Base-by-base conservation (phyloP, 1,140 invertebrate species). In the Drosophila gunungcola region DNA sequence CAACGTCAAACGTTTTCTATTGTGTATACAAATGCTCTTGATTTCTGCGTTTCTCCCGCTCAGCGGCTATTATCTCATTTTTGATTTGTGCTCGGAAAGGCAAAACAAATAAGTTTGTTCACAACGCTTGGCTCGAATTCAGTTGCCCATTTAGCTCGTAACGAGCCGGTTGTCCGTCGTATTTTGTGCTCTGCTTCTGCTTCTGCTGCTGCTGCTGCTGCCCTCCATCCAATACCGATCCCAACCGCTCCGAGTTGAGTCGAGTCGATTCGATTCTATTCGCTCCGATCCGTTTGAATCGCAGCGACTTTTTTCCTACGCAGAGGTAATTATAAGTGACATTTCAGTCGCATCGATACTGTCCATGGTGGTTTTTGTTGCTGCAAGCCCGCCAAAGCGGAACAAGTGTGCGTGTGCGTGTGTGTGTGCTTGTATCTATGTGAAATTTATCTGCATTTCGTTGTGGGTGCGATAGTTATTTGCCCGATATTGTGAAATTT, bases 321-420 rank as follows among this genome's bases (percentile, higher is more conserved):
- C 46, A 43, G 64, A 85, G 81, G 81, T 85, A 85, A 85, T 88
- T 85, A 85, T 88, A 85, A 85, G 81, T 85, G 83, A 64, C 60
- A 82, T 78, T 85, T 73, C 32, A 54, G 68, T 72, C 43, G 64
- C 67, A 70, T 70, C 43, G 68, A 70, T 57, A 42, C 49, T 68
- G 63, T 62, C 49, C 45, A 12, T 60, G 43, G 38, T 56, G 68
- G 38, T 4, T 48, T 29, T 62, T 52, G 25, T 73, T 55, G 38
- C 34, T 36, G 49, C 13, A 52, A 52, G 9, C 54, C 42, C 53
- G 54, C 46, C 55, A 49, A 78, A 73, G 68, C 78, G 78, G 65
- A 86, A 81, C 82, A 64, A 74, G 73, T 70, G 82, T 43, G 52
- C 2, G 29, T 32, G 29, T 32, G n/a, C n/a, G 16, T 43, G 34